phyloP scores from a whole-genome alignment of 2,797 vertebrate genomes.

The Mormyrus hasselquistii region DNA sequence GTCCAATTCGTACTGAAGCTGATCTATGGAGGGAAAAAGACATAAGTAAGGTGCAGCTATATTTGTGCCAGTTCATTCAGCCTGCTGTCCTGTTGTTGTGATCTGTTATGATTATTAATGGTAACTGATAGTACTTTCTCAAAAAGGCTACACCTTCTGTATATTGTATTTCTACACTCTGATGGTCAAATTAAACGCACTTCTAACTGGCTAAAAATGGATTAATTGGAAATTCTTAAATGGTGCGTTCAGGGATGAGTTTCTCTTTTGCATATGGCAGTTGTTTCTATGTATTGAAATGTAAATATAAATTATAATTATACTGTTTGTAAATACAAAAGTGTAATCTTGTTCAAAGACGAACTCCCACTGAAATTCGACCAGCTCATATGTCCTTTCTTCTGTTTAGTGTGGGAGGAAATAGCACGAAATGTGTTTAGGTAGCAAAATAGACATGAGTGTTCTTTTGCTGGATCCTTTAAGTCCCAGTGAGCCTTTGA shows the following conservation, averaged over 20 bases:
- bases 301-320: neutral
- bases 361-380: neutral
- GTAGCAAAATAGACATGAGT: neutral
- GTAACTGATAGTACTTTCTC: neutral
- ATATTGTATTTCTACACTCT: neutral
- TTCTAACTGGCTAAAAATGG: neutral
- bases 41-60: no score
- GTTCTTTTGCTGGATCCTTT: neutral
- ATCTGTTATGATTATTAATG: neutral
- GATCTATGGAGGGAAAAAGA: neutral
- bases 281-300: neutral
- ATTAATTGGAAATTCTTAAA: neutral
- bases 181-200: neutral
- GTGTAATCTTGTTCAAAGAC: neutral
- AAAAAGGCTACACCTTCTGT: neutral
- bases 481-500: neutral
- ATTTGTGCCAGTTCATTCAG: neutral
- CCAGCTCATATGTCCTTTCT: neutral
- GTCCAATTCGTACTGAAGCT: neutral
- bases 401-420: neutral
- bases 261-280: neutral
- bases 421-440: neutral
- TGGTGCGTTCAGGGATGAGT: neutral
- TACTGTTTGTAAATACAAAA: neutral
- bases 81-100: neutral